Conservation (phyloP, 1,140 invertebrate genomes). For the Lordiphosa collinella region DNA sequence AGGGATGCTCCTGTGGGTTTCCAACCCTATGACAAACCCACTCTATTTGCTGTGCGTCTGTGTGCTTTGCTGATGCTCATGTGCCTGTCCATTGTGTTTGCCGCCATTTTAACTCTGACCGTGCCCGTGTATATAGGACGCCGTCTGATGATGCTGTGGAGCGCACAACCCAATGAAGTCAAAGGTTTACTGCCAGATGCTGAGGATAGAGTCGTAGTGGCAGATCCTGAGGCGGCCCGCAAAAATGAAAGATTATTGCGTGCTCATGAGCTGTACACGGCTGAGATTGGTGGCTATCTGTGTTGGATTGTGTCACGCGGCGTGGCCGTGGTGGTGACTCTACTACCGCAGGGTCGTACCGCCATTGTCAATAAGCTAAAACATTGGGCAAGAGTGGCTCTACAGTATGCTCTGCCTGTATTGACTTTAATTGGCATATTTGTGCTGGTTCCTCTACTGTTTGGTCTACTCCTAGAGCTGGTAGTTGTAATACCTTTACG, state of each 20-base stretch:
- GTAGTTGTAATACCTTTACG: slow-evolving; percentile 95
- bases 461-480: slow-evolving; percentile 94
- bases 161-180: slow-evolving; percentile 63
- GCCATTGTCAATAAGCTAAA: slow-evolving; percentile 87
- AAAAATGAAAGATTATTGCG: slow-evolving; percentile 83
- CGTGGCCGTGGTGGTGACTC: slow-evolving; percentile 88
- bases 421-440: slow-evolving; percentile 87
- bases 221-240: slow-evolving; percentile 39
- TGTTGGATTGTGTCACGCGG: slow-evolving; percentile 93
- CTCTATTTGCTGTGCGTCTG: slow-evolving; percentile 90
- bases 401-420: slow-evolving; percentile 85
- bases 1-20: slow-evolving; percentile 89
- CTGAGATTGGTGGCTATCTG: slow-evolving; percentile 92
- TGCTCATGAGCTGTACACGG: slow-evolving; percentile 97
- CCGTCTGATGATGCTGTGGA: slow-evolving; percentile 92
- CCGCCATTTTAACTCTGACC: slow-evolving; percentile 81
- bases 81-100: slow-evolving; percentile 90
- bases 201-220: background rate
- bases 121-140: slow-evolving; percentile 94
- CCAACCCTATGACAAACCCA: slow-evolving; percentile 92
- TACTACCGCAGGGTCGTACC: slow-evolving; percentile 92
- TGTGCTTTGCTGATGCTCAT: slow-evolving; percentile 89
- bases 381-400: slow-evolving; percentile 86
- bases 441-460: slow-evolving; percentile 94
- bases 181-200: background rate